Evolutionary conservation across 2,113 vertebrate genomes (phyloP), one percentile per base, ranked within the genome.

Genomic region (Psammodynastes pulverulentus): DNA sequence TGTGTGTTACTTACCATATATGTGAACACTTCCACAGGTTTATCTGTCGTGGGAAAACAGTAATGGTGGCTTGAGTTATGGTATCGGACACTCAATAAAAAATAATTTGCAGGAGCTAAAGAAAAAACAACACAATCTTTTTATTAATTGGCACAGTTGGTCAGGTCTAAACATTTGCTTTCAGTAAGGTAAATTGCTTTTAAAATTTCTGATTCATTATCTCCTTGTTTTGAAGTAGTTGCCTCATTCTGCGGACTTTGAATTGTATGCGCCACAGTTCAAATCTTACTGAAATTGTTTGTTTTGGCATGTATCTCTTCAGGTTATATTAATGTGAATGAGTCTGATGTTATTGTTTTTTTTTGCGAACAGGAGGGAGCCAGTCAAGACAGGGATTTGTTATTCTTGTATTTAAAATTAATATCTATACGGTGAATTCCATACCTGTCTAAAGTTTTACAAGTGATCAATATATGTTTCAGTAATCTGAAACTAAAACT

Each of bases 11-110:
- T 46, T 53, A 21, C 56, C 24, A 3, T 58, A 84, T 49, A 91
- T 58, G 56, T 90, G 93, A 94, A 91, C 84, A 67, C 5, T 1
- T 0, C 4, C 90, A 88, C 21, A 87, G 45, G 46, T 52, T 92
- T 87, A 93, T 95, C 95, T 54, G 87, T 95, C 93, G 94, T 26
- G 93, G 94, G 92, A 91, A 95, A 46, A 12, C 46, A 52, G 9
- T 87, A 43, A 43, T 89, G 17, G n/a, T 90, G 39, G 43, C 21
- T 90, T 90, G 62, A 46, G 15, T 49, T 67, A 34, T 89, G 8
- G 19, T 67, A 29, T 67, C 12, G 4, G 29, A 67, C 9, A 48
- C 88, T 23, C 9, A 21, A 29, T 89, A 89, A 29, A 67, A 62
- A 49, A 12, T 89, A 56, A 23, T 56, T 39, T 88, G 1, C 34